Base-by-base conservation (phyloP, 2,797 vertebrate species). In the Anableps anableps region DNA sequence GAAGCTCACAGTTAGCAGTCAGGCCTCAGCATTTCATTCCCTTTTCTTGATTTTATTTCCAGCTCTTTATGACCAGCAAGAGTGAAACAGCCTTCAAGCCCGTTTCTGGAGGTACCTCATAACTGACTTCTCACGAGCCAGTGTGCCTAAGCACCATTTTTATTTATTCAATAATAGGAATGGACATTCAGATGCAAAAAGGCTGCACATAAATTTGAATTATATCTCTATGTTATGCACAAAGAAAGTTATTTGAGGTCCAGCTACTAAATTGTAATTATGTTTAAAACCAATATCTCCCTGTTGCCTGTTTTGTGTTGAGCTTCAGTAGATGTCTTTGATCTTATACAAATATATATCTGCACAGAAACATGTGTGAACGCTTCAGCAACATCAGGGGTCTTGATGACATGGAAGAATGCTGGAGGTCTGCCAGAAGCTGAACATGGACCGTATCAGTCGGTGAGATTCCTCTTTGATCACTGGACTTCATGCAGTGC, bases 381-480 rank as follows among this genome's bases (percentile, higher is more conserved):
- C 51, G 13, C 87, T 85, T 83, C 84, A 64, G 80, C 79, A 84
- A 76, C 82, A 83, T 79, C 83, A 85, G 86, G 85, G 78, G 51
- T 84, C 80, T 75, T 29, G 68, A 80, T 80, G 87, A 91, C 83
- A 79, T 53, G 75, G 80, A 53, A 78, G 83, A 80, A 86, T 73
- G 71, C 70, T 90, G 91, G 90, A 90, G 82, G 7, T 10, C 62
- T 91, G 78, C 90, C 92, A 91, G 79, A 79, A 75, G 66, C 89
- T 86, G 83, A 72, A 85, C 80, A 77, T n/a, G 77, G 79, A 74
- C 85, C 72, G 34, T 26, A 48, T 77, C 31, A 64, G 84, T 84
- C 72, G 53, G 89, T 51, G 84, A 79, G 76, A 31, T 36, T 85
- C 81, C 74, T 82, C 91, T 94, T 94, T 93, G 93, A 94, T 94